Evolutionary conservation across 23 tunicate genomes (phyloP), one percentile per base, ranked within the genome.

Genomic region (Styela clava): DNA sequence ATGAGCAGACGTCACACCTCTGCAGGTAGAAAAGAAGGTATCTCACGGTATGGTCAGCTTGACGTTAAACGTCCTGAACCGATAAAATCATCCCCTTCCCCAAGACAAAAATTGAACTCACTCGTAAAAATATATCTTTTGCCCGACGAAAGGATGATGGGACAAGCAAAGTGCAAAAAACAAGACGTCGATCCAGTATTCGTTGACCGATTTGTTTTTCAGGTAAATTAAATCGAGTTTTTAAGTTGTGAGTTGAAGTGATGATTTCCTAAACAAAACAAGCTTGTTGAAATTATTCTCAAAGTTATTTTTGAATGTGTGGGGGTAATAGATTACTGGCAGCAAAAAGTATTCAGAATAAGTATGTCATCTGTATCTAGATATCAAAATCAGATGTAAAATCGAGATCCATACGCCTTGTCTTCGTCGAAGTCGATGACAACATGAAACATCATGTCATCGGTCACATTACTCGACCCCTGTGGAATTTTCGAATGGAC

Each of bases 201-300:
- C 77, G 77, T 34, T 22, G 77, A 71, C 16, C 34, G 77, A 26
- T 71, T 71, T 32, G 77, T 71, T 21, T 71, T 71, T 32, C 77
- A 71, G 35, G 77, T 71, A 30, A 30, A 3, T 34, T 44, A n/a
- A n/a, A n/a, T n/a, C n/a, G n/a, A n/a, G n/a, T n/a, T n/a, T n/a
- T n/a, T n/a, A n/a, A n/a, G n/a, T n/a, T n/a, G n/a, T n/a, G n/a
- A n/a, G n/a, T n/a, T n/a, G n/a, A n/a, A n/a, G n/a, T n/a, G n/a
- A n/a, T n/a, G n/a, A n/a, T n/a, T n/a, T n/a, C n/a, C n/a, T n/a
- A n/a, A n/a, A n/a, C n/a, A n/a, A n/a, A n/a, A n/a, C n/a, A n/a
- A n/a, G n/a, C n/a, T n/a, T n/a, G n/a, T n/a, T n/a, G n/a, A n/a
- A n/a, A n/a, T n/a, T n/a, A n/a, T n/a, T n/a, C n/a, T n/a, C n/a